Evolutionary conservation across 35 echinoderm and acorn worm genomes (phyloP).

Genomic region (Apostichopus parvimensis): DNA sequence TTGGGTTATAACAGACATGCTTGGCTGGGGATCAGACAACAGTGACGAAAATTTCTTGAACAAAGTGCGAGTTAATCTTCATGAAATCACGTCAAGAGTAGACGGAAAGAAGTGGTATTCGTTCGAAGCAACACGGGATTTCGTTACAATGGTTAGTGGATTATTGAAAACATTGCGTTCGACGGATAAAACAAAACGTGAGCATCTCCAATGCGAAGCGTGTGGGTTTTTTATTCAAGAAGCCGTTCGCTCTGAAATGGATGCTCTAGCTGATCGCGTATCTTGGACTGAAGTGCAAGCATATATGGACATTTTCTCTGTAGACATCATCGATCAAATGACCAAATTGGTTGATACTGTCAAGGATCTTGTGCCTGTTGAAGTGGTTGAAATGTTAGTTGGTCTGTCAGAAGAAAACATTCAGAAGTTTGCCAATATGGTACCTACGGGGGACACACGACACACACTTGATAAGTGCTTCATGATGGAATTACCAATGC

Average conservation of each 20-base stretch:
- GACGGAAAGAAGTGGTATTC: constrained; percentile 22
- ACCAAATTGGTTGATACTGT: not conserved
- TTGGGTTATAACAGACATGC: not conserved
- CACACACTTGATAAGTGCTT: constrained; percentile 21
- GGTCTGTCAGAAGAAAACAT: not conserved
- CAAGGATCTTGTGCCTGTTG: not conserved
- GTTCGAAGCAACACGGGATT: not conserved
- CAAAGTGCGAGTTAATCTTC: not conserved
- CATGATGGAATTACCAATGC: constrained; percentile 4
- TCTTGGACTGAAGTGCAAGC: constrained; percentile 10
- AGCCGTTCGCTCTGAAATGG: constrained; percentile 8
- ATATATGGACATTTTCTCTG: too few species aligned
- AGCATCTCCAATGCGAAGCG: not conserved
- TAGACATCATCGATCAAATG: constrained; percentile 22
- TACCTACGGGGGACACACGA: not conserved
- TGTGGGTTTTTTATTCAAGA: constrained; percentile 7
- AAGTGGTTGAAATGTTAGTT: not conserved
- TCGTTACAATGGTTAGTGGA: not conserved
- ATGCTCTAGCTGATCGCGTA: not conserved
- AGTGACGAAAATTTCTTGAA: constrained; percentile 22
- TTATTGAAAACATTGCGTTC: not conserved
- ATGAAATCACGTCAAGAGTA: not conserved
- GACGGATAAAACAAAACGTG: not conserved
- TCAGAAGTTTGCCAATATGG: not conserved
- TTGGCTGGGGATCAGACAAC: not conserved